phyloP scores from a whole-genome alignment of 2,888 invertebrate species.

The Rhogogaster chlorosoma region DNA sequence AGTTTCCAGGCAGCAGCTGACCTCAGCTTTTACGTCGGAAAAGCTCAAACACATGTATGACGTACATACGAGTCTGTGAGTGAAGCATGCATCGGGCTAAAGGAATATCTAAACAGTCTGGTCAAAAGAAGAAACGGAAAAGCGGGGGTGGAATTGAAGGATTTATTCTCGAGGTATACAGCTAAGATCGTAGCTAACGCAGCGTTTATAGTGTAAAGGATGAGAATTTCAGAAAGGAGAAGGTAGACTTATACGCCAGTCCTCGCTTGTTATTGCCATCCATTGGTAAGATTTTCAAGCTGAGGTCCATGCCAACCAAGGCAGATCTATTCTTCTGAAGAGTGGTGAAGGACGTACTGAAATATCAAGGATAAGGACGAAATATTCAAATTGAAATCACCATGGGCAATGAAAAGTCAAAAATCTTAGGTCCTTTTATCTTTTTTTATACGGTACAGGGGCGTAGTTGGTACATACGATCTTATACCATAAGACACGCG shows the following conservation, averaged over 20 bases:
- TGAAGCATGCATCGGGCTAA: slow-evolving; percentile 62
- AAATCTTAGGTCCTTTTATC: no score
- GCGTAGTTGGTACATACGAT: no score
- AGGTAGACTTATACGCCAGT: slow-evolving; percentile 56
- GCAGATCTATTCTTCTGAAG: slow-evolving; percentile 63
- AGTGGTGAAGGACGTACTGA: slow-evolving; percentile 61
- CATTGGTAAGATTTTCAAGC: slow-evolving; percentile 50
- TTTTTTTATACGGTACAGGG: no score
- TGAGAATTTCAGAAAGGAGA: slow-evolving; percentile 62
- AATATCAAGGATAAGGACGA: no score
- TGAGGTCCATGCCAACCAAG: slow-evolving; percentile 55
- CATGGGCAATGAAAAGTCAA: no score
- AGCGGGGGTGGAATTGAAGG: slow-evolving; percentile 66
- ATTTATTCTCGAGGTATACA: not conserved
- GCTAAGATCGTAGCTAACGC: not conserved
- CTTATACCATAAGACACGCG: no score
- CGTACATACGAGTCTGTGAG: slow-evolving; percentile 59
- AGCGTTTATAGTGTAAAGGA: slow-evolving; percentile 64
- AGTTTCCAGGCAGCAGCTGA: slow-evolving; percentile 55
- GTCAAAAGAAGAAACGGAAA: slow-evolving; percentile 45
- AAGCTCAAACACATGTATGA: slow-evolving; percentile 65
- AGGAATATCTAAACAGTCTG: slow-evolving; percentile 55
- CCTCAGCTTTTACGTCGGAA: slow-evolving; percentile 59
- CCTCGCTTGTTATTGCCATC: slow-evolving; percentile 54
- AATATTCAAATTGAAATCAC: no score